A percentile compares a stretch with the other conserved stretches of the same genome.
Evolutionary conservation across 2,113 vertebrate species (phyloP).

Genomic region (Oplegnathus fasciatus): DNA sequence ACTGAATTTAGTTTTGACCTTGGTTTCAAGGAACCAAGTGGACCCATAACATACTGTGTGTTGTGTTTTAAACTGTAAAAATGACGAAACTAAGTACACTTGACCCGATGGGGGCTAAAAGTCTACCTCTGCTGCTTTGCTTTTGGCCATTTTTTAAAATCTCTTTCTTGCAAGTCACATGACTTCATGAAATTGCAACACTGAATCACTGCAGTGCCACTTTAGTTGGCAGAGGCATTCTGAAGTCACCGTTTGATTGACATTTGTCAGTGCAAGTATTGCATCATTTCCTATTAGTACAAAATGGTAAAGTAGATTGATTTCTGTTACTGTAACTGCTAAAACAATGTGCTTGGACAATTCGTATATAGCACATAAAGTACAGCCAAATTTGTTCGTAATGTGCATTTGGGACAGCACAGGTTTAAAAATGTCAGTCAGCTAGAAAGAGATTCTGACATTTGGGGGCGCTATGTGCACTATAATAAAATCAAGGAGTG

Average conservation of each 20-base stretch:
- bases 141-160: not conserved
- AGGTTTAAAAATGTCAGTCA: too few relatives aligned
- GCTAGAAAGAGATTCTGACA: not conserved
- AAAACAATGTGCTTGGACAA: not conserved
- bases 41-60: not conserved
- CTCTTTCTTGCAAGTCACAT: not conserved
- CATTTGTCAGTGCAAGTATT: not conserved
- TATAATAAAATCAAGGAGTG: constrained; percentile 8
- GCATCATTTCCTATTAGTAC: not conserved
- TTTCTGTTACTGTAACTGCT: too few relatives aligned
- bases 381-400: not conserved
- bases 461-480: constrained; percentile 21
- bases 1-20: not conserved
- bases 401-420: not conserved
- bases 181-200: not conserved
- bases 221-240: too few relatives aligned
- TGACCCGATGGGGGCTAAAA: not conserved
- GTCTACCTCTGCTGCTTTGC: constrained; percentile 1
- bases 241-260: not conserved
- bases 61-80: not conserved
- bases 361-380: not conserved
- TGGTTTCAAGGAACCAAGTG: not conserved
- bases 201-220: not conserved
- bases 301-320: not conserved
- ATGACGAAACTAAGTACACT: not conserved